Base-by-base conservation (phyloP, 2,888 invertebrate genomes). In the Sinhomidia bicolor region DNA sequence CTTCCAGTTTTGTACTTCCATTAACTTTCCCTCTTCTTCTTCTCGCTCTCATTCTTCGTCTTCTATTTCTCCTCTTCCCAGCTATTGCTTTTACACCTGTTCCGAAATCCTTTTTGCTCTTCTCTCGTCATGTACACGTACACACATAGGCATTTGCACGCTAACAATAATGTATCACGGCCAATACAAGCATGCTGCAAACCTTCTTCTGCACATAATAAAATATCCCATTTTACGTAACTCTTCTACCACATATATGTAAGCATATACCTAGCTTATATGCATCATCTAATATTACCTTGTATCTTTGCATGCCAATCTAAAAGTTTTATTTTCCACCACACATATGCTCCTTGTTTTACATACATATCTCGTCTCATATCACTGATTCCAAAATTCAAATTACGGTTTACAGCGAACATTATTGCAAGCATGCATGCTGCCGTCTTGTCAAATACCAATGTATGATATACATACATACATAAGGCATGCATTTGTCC, bases 1-100 rank as follows among this genome's bases (percentile, higher is more conserved):
- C 89, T 89, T 84, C 82, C 86, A 89, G 87, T 87, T 89, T 89
- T 89, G 89, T 89, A 86, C 83, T 87, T 83, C 83, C 89, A 89
- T 89, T 89, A 89, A 87, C 83, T 87, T 83, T 87, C 83, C 80
- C 81, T 54, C 26, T 80, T 87, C 79, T 87, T 79, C 80, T 74
- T 54, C 26, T 80, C 80, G 32, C 51, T 83, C 71, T 83, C 57
- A 41, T 54, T 81, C 81, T 85, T 62, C n/a, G n/a, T n/a, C n/a
- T n/a, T n/a, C n/a, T n/a, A n/a, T n/a, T n/a, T n/a, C n/a, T n/a
- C n/a, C n/a, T 57, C 20, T 57, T 23, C 20, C 29, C 65, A 17
- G 26, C 36, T 79, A 60, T 65, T 68, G 74, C 87, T 87, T 87
- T 87, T 87, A 87, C 87, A 87, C 87, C 87, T 87, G 87, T 87